Percentiles rank a stretch among this genome's conserved stretches.
Evolutionary conservation across 2,888 invertebrate genomes (phyloP).

Genomic region (Eupithecia pulchellata): DNA sequence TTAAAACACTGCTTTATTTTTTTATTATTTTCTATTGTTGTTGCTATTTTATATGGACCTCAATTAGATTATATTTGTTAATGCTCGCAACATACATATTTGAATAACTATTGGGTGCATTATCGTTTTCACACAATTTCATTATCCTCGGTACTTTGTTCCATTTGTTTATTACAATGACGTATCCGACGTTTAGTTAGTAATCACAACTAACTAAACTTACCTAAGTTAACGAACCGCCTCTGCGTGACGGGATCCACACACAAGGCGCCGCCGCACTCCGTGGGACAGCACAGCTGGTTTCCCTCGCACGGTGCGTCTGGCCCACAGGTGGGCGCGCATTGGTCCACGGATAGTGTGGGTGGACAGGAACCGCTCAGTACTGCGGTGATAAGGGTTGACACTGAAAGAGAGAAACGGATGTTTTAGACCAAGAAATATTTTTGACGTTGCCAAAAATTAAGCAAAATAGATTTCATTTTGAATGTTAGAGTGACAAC

Average conservation of each 20-base stretch:
- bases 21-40: too few species aligned
- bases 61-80: too few species aligned
- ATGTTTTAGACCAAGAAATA: neutral
- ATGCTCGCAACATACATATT: too few species aligned
- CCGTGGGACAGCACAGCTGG: constrained; percentile 78
- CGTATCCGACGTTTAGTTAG: too few species aligned
- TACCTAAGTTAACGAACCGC: constrained; percentile 68
- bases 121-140: too few species aligned
- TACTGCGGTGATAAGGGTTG: constrained; percentile 42
- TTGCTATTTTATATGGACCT: too few species aligned
- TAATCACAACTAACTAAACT: constrained; percentile 29
- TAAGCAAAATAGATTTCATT: neutral
- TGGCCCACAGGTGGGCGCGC: constrained; percentile 73
- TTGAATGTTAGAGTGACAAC: too few species aligned
- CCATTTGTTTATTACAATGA: too few species aligned
- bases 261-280: constrained; percentile 78
- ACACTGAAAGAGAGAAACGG: constrained; percentile 39
- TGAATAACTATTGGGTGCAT: too few species aligned
- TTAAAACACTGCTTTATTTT: too few species aligned
- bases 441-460: neutral
- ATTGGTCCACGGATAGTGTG: constrained; percentile 78
- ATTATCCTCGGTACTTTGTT: too few species aligned
- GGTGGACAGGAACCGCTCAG: constrained; percentile 83
- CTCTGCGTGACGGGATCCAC: constrained; percentile 74
- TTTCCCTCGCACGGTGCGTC: constrained; percentile 64